A percentile compares a stretch with the other conserved stretches of the same genome.
Evolutionary conservation across 2,888 invertebrate genomes (phyloP).

Genomic region (Caenorhabditis macrosperma): DNA sequence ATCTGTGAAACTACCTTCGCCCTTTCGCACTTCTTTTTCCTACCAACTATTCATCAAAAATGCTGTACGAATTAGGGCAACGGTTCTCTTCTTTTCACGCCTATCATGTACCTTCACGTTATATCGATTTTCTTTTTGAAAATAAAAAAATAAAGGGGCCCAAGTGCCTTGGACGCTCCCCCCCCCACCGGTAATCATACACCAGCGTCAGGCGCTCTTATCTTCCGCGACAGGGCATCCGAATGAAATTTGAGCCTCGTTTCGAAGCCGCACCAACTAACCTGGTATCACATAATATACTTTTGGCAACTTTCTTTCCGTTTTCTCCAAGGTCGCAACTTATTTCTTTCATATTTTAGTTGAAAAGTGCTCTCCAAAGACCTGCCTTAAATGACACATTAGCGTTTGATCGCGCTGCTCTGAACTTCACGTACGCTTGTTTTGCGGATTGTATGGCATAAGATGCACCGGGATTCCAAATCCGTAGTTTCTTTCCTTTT

Average conservation of each 20-base stretch:
- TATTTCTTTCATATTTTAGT: neutral
- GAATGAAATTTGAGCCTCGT: conserved; percentile 61
- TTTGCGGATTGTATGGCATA: too few relatives aligned
- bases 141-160: conserved; percentile 49
- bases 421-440: conserved; percentile 8
- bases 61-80: conserved; percentile 43
- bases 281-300: conserved; percentile 61
- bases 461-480: neutral
- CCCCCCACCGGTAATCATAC: conserved; percentile 61
- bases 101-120: neutral
- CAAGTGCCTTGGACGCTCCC: conserved; percentile 40
- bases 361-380: too few relatives aligned
- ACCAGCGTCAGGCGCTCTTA: conserved; percentile 64
- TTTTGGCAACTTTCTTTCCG: conserved; percentile 52
- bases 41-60: conserved; percentile 51
- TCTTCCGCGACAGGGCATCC: conserved; percentile 58
- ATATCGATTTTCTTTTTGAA: conserved; percentile 8
- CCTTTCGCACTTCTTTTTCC: conserved; percentile 52
- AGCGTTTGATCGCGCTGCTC: too few relatives aligned
- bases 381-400: too few relatives aligned
- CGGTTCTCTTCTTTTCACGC: conserved; percentile 23
- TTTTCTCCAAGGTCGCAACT: neutral
- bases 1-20: conserved; percentile 58
- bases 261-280: conserved; percentile 56
- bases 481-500: neutral